Evolutionary conservation across 1,140 invertebrate species (phyloP).

Genomic region (Kradibia gibbosae): DNA sequence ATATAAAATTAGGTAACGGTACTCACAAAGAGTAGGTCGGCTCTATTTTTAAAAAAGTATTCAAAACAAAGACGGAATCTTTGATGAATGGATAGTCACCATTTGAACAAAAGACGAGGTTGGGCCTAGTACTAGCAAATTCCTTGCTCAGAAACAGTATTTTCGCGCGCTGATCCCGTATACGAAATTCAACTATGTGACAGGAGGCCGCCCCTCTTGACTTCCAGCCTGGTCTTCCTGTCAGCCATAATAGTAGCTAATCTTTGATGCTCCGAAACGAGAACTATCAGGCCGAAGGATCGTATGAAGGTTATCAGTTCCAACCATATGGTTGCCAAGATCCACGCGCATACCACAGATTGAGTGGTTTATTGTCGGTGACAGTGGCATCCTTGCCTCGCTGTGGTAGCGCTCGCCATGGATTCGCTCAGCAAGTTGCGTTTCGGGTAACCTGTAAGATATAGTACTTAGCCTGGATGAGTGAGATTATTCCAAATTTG

Average conservation of each 20-base stretch:
- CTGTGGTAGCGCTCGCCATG: constrained; percentile 67
- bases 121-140: too few species aligned
- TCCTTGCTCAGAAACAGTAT: constrained; percentile 66
- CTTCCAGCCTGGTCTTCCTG: constrained; percentile 70
- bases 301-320: constrained; percentile 69
- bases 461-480: too few species aligned
- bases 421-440: constrained; percentile 66
- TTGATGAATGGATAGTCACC: too few species aligned
- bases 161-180: constrained; percentile 69
- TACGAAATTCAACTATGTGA: constrained; percentile 64
- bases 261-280: constrained; percentile 69
- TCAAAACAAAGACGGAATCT: background rate
- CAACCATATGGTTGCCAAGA: constrained; percentile 71
- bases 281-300: constrained; percentile 69
- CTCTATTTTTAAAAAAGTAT: background rate
- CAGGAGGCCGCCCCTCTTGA: constrained; percentile 67
- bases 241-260: constrained; percentile 78
- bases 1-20: too few species aligned
- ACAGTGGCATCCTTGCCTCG: constrained; percentile 66
- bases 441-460: constrained; percentile 64
- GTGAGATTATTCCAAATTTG: too few species aligned
- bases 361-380: constrained; percentile 50
- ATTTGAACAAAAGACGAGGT: too few species aligned
- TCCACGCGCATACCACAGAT: constrained; percentile 64
- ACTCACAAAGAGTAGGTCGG: too few species aligned